Evolutionary conservation across 2,888 invertebrate species (phyloP), one percentile per base, ranked within the genome.

Genomic region (Cryptocheilus praepositus): DNA sequence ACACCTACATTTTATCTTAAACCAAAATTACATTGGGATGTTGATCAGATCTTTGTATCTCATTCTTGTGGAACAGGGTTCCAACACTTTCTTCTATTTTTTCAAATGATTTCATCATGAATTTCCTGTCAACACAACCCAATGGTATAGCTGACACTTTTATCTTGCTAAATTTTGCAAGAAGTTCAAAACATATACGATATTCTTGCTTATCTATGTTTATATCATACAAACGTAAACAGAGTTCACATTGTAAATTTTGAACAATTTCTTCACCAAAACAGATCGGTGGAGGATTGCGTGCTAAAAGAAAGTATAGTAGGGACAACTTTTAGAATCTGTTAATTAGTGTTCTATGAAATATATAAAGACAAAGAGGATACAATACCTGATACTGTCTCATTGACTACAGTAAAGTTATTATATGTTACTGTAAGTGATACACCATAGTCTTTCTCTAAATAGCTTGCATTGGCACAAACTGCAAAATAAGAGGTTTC

Each of bases 281-380:
- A 58, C 87, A 87, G 16, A 86, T 60, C 8, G 83, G 82, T n/a
- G 86, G 86, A 58, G 87, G 87, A 72, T 86, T 86, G 22, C 72
- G 76, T 3, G 77, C 87, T 85, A 74, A n/a, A 70, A 67, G 13
- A 36, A 36, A 36, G 36, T n/a, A 11, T 36, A 11, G 7, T 7
- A 36, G 36, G 7, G 60, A 55, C 44, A 61, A 53, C 44, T 36
- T 55, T 4, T 21, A 36, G 43, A 61, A 51, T 36, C 13, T 22
- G 8, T 1, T 19, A 43, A 52, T 53, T 22, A n/a, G 16, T 46
- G 21, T 49, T 7, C 21, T 13, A 46, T 52, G 13, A 28, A 28
- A 58, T 51, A 52, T 45, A 60, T 67, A 13, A 18, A 45, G 54
- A 44, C 54, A 18, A 16, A 18, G 60, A 22, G 36, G 58, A 5